Evolutionary conservation across 2,888 invertebrate genomes (phyloP).

Genomic region (Drosophila kambysellisi): DNA sequence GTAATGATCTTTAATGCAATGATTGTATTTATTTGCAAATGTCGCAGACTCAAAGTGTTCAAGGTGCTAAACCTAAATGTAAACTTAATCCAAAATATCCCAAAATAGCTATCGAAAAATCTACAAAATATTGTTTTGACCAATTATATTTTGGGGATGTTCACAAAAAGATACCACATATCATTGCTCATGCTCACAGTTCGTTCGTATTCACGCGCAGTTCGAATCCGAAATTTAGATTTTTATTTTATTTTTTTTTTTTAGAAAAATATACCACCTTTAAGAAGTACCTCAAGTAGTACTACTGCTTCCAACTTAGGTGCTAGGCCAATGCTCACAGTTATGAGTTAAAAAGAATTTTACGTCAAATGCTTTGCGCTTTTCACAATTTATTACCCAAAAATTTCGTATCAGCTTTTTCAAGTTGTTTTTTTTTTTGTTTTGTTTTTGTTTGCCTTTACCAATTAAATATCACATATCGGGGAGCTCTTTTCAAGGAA

Average conservation of each 20-base stretch:
- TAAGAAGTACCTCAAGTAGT: constrained; percentile 29
- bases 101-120: constrained; percentile 62
- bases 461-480: constrained; percentile 83
- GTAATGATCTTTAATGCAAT: constrained; percentile 49
- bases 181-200: constrained; percentile 71
- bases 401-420: constrained; percentile 42
- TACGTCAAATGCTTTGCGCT: constrained; percentile 35
- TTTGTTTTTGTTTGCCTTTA: constrained; percentile 35
- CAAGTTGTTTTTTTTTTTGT: constrained; percentile 20
- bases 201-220: constrained; percentile 34
- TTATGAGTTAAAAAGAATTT: constrained; percentile 67
- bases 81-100: constrained; percentile 64
- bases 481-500: constrained; percentile 82
- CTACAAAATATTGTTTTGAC: constrained; percentile 39
- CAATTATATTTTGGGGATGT: constrained; percentile 27
- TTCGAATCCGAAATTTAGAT: constrained; percentile 36
- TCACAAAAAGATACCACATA: constrained; percentile 73
- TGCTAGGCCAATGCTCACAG: constrained; percentile 80
- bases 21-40: constrained; percentile 58
- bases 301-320: constrained; percentile 58
- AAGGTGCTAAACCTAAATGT: constrained; percentile 56
- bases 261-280: constrained; percentile 57
- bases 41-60: constrained; percentile 47
- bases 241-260: neutral
- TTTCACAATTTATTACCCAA: constrained; percentile 44